These are phyloP conservation scores for Lordiphosa stackelbergi DNA, from an alignment of 1,140 invertebrate genomes.

Conservation along the genomic window DNA sequence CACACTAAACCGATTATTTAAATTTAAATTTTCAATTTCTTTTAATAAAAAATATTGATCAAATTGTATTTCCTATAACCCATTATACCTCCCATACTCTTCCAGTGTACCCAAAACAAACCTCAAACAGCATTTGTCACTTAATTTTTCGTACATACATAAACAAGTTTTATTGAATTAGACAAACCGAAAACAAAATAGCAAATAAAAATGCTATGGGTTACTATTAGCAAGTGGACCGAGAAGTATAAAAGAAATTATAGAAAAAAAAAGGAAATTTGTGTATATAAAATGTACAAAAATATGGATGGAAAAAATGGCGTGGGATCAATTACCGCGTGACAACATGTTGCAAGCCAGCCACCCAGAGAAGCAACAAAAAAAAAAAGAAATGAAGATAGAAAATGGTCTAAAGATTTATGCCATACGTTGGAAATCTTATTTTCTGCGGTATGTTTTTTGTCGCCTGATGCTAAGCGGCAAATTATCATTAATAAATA, in stretches of 20 bases:
- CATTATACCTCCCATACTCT: neutral
- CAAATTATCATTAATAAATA: constrained; percentile 69
- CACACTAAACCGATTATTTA: too few species aligned
- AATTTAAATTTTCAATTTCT: too few species aligned
- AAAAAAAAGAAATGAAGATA: constrained; percentile 34
- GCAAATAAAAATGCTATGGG: constrained; percentile 15
- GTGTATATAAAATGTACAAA: neutral
- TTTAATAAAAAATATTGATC: too few species aligned
- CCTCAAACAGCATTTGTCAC: constrained; percentile 28
- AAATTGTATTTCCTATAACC: too few species aligned
- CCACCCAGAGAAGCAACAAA: constrained; percentile 25
- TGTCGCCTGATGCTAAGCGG: constrained; percentile 64
- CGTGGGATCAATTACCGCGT: constrained; percentile 7
- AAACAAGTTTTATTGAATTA: constrained; percentile 70
- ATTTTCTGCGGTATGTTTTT: constrained; percentile 37
- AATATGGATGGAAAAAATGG: constrained; percentile 10
- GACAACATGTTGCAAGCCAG: constrained; percentile 57
- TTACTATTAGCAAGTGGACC: constrained; percentile 21
- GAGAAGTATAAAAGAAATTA: constrained; percentile 1
- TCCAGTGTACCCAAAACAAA: constrained; percentile 33
- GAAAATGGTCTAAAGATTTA: constrained; percentile 48
- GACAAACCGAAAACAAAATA: constrained; percentile 19
- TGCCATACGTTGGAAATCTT: constrained; percentile 25
- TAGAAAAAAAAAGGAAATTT: neutral
- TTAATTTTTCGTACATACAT: constrained; percentile 41